A percentile compares a stretch with the other conserved stretches of the same genome.
Conservation (phyloP, 2,888 invertebrate species). For the Drosophila peninsularis region DNA sequence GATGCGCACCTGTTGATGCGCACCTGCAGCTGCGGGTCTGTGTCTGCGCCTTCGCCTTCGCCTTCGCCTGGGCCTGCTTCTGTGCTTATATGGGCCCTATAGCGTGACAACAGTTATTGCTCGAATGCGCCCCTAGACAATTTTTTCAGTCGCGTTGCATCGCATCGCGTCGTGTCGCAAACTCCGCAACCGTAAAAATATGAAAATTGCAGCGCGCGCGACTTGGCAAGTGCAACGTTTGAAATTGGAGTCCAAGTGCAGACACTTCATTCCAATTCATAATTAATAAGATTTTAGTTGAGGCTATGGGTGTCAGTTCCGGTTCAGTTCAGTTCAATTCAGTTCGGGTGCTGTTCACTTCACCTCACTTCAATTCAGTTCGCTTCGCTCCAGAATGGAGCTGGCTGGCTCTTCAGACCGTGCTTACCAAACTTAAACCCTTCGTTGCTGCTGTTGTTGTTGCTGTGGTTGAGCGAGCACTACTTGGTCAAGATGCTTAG, state of each 20-base stretch:
- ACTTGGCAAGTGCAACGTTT: slow-evolving; percentile 6
- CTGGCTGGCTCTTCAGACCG: slow-evolving; percentile 12
- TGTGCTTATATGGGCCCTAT: slow-evolving; percentile 39
- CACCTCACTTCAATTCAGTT: neutral
- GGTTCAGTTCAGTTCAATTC: neutral
- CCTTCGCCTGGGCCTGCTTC: neutral
- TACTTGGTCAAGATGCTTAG: slow-evolving; percentile 18
- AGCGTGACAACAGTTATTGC: slow-evolving; percentile 81
- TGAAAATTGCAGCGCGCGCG: slow-evolving; percentile 62
- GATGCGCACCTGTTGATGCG: slow-evolving; percentile 27
- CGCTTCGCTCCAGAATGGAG: slow-evolving; percentile 1
- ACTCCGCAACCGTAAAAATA: slow-evolving; percentile 74
- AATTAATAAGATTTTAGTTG: slow-evolving; percentile 62
- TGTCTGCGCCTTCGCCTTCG: neutral
- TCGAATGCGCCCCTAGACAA: slow-evolving; percentile 73
- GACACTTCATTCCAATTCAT: slow-evolving; percentile 64
- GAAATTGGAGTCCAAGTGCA: slow-evolving; percentile 42
- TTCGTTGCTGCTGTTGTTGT: slow-evolving; percentile 30
- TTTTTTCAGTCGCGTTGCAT: slow-evolving; percentile 44
- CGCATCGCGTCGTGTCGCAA: slow-evolving; percentile 27
- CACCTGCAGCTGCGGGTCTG: slow-evolving; percentile 23
- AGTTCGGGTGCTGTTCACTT: neutral
- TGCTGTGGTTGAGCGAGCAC: slow-evolving; percentile 50
- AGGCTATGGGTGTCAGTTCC: slow-evolving; percentile 4
- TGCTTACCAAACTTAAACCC: slow-evolving; percentile 31